These are phyloP conservation scores for Masnerella sp. DNA, from an alignment of 2,888 invertebrate species.

Conservation along the genomic window DNA sequence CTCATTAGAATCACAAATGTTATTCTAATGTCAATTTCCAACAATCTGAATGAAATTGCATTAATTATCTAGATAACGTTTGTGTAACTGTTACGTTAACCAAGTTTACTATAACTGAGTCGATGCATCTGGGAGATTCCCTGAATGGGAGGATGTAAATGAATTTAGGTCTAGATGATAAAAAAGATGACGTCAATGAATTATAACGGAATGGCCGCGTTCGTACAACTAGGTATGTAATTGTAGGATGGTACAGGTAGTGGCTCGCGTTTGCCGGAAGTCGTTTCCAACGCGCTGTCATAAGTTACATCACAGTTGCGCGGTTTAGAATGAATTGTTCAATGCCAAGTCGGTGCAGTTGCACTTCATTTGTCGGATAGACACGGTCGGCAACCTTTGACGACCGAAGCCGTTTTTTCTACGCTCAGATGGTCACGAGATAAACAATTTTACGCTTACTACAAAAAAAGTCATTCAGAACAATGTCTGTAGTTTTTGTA, in stretches of 20 bases:
- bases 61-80: too few species aligned
- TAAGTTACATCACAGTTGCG: slow-evolving; percentile 61
- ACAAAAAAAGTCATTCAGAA: too few species aligned
- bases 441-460: slow-evolving; percentile 29
- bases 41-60: too few species aligned
- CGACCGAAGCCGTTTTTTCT: slow-evolving; percentile 17
- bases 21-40: too few species aligned
- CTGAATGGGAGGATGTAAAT: slow-evolving; percentile 19
- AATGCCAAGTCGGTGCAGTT: slow-evolving; percentile 67
- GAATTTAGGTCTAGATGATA: slow-evolving; percentile 33
- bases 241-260: slow-evolving; percentile 61
- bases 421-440: background rate
- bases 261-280: slow-evolving; percentile 64
- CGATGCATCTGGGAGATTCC: background rate
- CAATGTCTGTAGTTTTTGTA: too few species aligned
- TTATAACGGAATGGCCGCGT: slow-evolving; percentile 39
- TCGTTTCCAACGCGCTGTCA: slow-evolving; percentile 64
- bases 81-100: too few species aligned
- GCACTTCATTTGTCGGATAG: slow-evolving; percentile 50
- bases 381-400: slow-evolving; percentile 50
- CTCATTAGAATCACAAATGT: too few species aligned
- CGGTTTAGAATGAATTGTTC: slow-evolving; percentile 65
- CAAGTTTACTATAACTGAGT: too few species aligned
- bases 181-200: slow-evolving; percentile 44
- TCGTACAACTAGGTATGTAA: slow-evolving; percentile 40